Conservation (phyloP, 2,113 vertebrate genomes). For the Entomyzon cyanotis region DNA sequence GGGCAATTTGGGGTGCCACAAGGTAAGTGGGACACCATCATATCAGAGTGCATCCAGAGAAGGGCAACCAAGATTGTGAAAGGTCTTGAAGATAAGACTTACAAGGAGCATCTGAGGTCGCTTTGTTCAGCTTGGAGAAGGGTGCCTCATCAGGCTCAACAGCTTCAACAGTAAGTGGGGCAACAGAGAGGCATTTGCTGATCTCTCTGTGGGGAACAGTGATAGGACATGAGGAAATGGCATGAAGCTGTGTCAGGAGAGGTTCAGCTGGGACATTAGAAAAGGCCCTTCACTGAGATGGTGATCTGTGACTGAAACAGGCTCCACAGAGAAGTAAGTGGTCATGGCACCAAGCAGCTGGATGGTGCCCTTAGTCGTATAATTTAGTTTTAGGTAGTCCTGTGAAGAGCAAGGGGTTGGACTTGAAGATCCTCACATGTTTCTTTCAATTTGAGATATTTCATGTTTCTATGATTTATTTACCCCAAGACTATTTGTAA, state of each 20-base stretch:
- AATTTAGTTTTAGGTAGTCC: not conserved
- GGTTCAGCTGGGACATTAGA: not conserved
- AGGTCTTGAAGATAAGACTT: not conserved
- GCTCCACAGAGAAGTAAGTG: not conserved
- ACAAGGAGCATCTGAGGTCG: not conserved
- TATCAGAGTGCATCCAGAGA: not conserved
- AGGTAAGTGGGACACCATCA: accelerated
- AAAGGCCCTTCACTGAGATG: not conserved
- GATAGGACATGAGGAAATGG: not conserved
- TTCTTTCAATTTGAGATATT: not conserved
- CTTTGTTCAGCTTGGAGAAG: not conserved
- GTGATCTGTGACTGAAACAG: not conserved
- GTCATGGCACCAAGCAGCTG: not conserved
- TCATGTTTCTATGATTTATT: not conserved
- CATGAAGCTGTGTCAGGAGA: not conserved
- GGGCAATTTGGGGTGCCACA: not conserved
- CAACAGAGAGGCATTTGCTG: not conserved
- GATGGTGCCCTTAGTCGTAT: not conserved
- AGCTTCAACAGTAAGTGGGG: not conserved
- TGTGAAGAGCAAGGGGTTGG: not conserved
- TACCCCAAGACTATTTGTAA: not conserved
- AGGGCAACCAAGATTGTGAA: not conserved
- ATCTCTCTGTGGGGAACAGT: not conserved
- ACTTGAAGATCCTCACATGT: not conserved
- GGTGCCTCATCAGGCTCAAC: not conserved